Conservation (phyloP, 2,113 vertebrate genomes). For the Aspidoscelis tigris region DNA sequence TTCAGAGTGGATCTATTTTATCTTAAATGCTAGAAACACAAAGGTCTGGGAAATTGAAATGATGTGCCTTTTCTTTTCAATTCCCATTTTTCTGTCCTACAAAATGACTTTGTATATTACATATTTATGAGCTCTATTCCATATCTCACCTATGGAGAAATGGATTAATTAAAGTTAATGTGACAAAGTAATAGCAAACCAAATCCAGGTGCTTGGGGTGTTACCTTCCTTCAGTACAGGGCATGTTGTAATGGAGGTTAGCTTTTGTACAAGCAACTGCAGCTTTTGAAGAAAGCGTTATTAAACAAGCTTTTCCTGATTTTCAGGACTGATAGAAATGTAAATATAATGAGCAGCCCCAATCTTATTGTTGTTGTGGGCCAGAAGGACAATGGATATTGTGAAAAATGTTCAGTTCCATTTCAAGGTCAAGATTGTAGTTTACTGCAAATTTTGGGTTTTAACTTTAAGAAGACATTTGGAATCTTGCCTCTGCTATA, state of each 20-base stretch:
- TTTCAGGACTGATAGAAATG: constrained; percentile 58
- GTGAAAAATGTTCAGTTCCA: constrained; percentile 62
- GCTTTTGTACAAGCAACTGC: constrained; percentile 70
- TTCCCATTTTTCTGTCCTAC: constrained; percentile 19
- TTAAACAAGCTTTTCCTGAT: constrained; percentile 60
- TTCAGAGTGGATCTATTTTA: constrained; percentile 43
- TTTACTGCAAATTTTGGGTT: constrained; percentile 78
- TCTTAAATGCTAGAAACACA: constrained; percentile 34
- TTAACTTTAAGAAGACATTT: constrained; percentile 73
- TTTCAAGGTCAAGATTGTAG: constrained; percentile 76
- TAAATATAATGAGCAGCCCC: constrained; percentile 60
- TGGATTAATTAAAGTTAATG: constrained; percentile 35
- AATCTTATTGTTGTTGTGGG: constrained; percentile 45
- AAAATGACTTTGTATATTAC: background rate
- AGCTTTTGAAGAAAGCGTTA: constrained; percentile 58
- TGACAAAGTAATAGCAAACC: background rate
- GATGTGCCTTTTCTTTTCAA: constrained; percentile 17
- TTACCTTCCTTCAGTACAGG: constrained; percentile 41
- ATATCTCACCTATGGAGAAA: background rate
- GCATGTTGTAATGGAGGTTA: constrained; percentile 24
- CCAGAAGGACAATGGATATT: constrained; percentile 66
- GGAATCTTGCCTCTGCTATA: constrained; percentile 77
- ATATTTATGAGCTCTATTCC: background rate
- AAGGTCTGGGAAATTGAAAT: background rate
- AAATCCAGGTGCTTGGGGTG: constrained; percentile 32